Base-by-base conservation (phyloP, 2,797 vertebrate species). In the Salarias fasciatus region DNA sequence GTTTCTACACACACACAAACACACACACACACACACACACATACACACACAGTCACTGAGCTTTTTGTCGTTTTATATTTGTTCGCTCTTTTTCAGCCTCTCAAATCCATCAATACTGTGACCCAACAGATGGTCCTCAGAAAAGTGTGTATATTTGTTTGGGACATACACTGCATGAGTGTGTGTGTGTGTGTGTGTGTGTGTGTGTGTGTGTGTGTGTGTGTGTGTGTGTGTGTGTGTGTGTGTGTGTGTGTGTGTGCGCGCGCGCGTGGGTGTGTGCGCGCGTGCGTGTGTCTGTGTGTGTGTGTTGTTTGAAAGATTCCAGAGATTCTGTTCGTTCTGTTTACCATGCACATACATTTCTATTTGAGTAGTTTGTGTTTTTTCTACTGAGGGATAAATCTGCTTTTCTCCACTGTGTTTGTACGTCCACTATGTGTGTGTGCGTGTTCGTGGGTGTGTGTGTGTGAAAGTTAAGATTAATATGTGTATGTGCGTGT, bases 81-180 rank as follows among this genome's bases (percentile, higher is more conserved):
- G 33, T 42, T 65, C 33, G 59, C 42, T 12, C 28, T 49, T 53
- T 53, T 18, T 45, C 44, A 30, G 10, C 11, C 14, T 3, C 8
- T 76, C 12, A 15, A 35, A 71, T 51, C 69, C 33, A 15, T 63
- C 38, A 37, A 4, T 24, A 47, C 52, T 36, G 53, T 1, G 8
- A 43, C 41, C 50, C 35, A 69, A 33, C 47, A 53, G 43, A 42
- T 18, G 30, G 35, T 38, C 12, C 14, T 35, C 41, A 5, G 15
- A 45, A 2, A 35, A n/a, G n/a, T n/a, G 46, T 48, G 38, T 18
- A 46, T 10, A 8, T 60, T 53, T 47, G 35, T 49, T 48, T 61
- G 14, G 48, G 42, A 49, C 9, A 0, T 8, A 24, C 18, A 2
- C 2, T 24, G 18, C 3, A 2, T 3, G 60, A 44, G 49, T 18